These are phyloP conservation scores for Anarhynchus alexandrinus DNA, from an alignment of 2,113 vertebrate genomes.

Conservation along the genomic window DNA sequence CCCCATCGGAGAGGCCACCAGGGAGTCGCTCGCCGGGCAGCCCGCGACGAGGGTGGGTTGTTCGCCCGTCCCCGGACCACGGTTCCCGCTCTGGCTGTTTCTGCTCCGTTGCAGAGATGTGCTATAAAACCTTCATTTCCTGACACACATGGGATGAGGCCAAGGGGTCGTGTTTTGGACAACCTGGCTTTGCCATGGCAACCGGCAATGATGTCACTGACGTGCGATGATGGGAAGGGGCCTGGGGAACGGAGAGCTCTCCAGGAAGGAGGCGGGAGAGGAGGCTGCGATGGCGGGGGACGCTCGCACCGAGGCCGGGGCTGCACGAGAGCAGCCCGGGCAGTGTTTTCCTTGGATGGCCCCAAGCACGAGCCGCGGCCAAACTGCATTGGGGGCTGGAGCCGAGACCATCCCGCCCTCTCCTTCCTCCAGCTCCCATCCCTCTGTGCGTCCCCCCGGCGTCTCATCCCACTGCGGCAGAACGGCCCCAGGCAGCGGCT, in stretches of 20 bases:
- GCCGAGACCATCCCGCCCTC: not conserved
- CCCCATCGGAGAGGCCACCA: not conserved
- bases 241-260: not conserved
- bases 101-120: not conserved
- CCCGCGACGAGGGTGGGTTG: rapidly evolving
- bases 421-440: not conserved
- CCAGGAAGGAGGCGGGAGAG: not conserved
- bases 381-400: rapidly evolving
- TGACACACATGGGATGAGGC: constrained; percentile 7
- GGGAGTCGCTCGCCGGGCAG: not conserved
- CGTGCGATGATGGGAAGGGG: not conserved
- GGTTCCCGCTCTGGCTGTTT: not conserved
- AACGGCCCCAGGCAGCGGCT: not conserved
- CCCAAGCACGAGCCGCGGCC: rapidly evolving
- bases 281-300: not conserved
- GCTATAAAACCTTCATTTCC: constrained; percentile 17
- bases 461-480: not conserved
- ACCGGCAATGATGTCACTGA: not conserved
- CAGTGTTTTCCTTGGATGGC: not conserved
- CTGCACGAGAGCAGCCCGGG: rapidly evolving
- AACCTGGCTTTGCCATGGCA: constrained; percentile 31
- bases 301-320: rapidly evolving
- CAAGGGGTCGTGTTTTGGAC: constrained; percentile 54
- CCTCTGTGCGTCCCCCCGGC: not conserved
- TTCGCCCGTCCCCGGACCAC: not conserved